Conservation (phyloP, 2,888 invertebrate genomes). For the Pandemis cinnamomeana region DNA sequence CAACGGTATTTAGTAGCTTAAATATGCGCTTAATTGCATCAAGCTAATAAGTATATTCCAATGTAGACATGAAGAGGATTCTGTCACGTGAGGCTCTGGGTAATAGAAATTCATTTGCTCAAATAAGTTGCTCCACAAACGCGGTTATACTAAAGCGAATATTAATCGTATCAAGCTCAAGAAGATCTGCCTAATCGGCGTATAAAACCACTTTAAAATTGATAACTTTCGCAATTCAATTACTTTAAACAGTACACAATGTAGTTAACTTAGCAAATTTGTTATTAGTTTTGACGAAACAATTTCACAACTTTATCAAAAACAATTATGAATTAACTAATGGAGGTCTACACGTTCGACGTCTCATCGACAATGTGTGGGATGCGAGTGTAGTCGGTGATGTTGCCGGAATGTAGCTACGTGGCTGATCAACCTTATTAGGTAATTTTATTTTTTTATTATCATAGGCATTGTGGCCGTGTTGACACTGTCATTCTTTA, state of each 20-base stretch:
- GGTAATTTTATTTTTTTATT: too few species aligned
- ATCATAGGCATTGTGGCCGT: too few species aligned
- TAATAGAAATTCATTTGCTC: background rate
- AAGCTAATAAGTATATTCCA: constrained; percentile 67
- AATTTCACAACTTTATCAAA: constrained; percentile 14
- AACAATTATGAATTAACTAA: constrained; percentile 6
- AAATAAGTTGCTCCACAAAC: background rate
- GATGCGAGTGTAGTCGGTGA: too few species aligned
- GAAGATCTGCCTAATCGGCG: background rate
- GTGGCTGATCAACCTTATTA: too few species aligned
- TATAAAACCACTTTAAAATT: constrained; percentile 11
- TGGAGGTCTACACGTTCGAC: too few species aligned
- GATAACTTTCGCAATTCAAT: background rate
- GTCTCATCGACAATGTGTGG: too few species aligned
- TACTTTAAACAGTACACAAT: constrained; percentile 12
- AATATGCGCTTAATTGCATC: constrained; percentile 76
- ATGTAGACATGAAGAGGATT: constrained; percentile 59
- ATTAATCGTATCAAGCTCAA: background rate
- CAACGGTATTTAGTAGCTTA: constrained; percentile 68
- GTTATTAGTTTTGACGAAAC: constrained; percentile 18
- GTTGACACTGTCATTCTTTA: too few species aligned
- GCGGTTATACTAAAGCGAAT: background rate
- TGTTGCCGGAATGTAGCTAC: too few species aligned
- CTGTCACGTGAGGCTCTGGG: constrained; percentile 57
- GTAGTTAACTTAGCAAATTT: constrained; percentile 6